These are phyloP conservation scores for Apamea epomidion DNA, from an alignment of 2,888 invertebrate species.

Conservation along the genomic window DNA sequence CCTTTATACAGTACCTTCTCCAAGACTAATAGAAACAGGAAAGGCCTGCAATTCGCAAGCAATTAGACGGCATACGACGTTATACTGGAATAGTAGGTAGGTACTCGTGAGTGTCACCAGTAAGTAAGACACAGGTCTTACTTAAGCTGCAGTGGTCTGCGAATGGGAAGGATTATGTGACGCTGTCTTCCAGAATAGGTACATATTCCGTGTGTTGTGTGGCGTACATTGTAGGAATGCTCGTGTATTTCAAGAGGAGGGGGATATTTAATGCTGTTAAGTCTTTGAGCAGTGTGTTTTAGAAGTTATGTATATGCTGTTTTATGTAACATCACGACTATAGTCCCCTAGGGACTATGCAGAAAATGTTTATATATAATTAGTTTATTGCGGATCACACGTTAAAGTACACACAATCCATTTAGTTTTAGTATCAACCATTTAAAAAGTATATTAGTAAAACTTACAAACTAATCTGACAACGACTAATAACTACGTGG, in stretches of 20 bases:
- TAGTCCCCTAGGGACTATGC: neutral
- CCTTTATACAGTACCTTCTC: neutral
- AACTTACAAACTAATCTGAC: too few relatives aligned
- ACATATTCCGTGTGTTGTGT: constrained; percentile 17
- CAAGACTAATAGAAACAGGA: neutral
- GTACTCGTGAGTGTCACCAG: constrained; percentile 10
- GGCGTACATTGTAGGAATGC: constrained; percentile 1
- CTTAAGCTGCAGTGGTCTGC: constrained; percentile 49
- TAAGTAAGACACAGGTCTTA: constrained; percentile 31
- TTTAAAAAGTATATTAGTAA: too few relatives aligned
- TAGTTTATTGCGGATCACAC: too few relatives aligned
- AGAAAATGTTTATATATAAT: neutral
- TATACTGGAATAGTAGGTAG: neutral
- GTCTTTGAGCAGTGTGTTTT: neutral
- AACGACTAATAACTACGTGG: too few relatives aligned
- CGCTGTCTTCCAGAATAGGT: constrained; percentile 7
- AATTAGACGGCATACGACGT: constrained; percentile 8
- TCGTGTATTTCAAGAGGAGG: neutral
- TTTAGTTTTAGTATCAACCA: too few relatives aligned
- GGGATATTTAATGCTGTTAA: neutral
- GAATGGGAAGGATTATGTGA: constrained; percentile 45
- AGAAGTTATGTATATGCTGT: neutral
- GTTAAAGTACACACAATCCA: too few relatives aligned
- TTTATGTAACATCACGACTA: neutral
- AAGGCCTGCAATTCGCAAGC: neutral